Conservation (phyloP, 2,797 vertebrate genomes). For the Halcyon leucocephala region DNA sequence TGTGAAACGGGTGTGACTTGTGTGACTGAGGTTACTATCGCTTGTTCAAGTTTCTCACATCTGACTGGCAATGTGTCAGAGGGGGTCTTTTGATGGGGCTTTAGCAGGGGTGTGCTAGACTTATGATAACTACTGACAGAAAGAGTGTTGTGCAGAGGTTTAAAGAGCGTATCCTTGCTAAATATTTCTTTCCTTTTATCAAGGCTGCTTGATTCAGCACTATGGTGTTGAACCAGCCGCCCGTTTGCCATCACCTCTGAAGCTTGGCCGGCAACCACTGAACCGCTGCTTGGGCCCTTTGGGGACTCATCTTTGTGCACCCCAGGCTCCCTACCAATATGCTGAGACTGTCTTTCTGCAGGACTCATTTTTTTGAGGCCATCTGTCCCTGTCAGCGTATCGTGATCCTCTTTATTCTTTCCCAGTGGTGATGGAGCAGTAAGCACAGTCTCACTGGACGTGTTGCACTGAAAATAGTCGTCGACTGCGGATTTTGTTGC, state of each 20-base stretch:
- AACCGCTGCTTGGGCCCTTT: conserved; percentile 83
- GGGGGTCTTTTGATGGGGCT: conserved; percentile 93
- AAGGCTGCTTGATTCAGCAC: conserved; percentile 87
- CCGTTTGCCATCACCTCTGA: conserved; percentile 89
- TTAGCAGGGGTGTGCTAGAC: conserved; percentile 88
- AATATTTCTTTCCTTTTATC: conserved; percentile 97
- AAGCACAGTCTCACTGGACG: conserved; percentile 89
- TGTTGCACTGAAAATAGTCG: conserved; percentile 94
- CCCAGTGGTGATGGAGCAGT: conserved; percentile 86
- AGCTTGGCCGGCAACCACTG: conserved; percentile 70
- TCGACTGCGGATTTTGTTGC: conserved; percentile 88
- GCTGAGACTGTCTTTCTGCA: conserved; percentile 84
- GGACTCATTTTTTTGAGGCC: conserved; percentile 84
- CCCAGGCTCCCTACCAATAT: conserved; percentile 86
- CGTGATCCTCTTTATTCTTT: conserved; percentile 88
- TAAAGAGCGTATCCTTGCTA: conserved; percentile 96
- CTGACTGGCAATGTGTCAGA: conserved; percentile 84
- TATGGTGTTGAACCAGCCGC: conserved; percentile 87
- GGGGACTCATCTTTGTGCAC: conserved; percentile 91
- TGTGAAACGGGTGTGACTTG: conserved; percentile 85
- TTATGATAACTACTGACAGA: conserved; percentile 95
- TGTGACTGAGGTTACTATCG: conserved; percentile 87
- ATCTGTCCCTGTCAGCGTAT: conserved; percentile 89
- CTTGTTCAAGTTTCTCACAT: conserved; percentile 89
- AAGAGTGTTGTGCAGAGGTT: conserved; percentile 93